These are phyloP conservation scores for Lasius platythorax DNA, from an alignment of 2,888 invertebrate species.

Conservation along the genomic window DNA sequence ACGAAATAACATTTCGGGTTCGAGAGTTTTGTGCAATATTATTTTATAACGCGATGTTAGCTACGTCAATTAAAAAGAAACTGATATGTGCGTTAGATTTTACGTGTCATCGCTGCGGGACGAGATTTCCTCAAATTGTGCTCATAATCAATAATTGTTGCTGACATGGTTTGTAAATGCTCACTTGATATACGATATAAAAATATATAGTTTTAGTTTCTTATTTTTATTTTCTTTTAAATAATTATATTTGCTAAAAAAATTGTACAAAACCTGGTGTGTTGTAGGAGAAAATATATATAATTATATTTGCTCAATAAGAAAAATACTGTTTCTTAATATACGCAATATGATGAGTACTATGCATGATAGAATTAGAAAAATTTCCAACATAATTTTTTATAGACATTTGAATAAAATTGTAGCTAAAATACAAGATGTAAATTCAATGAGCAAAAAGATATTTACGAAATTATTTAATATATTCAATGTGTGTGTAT, in stretches of 20 bases:
- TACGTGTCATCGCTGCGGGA: background rate
- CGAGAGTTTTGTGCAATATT: background rate
- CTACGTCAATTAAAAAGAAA: background rate
- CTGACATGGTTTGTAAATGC: background rate
- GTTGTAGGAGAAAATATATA: background rate
- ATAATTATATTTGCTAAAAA: background rate
- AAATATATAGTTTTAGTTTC: background rate
- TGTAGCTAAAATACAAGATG: no score
- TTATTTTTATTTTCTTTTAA: background rate
- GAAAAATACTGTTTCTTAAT: background rate
- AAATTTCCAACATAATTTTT: background rate
- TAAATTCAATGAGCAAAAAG: background rate
- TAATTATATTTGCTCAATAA: background rate
- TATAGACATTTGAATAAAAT: background rate
- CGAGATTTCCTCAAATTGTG: background rate
- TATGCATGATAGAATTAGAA: background rate
- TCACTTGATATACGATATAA: background rate
- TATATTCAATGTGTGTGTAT: no score
- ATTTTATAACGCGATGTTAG: background rate
- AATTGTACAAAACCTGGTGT: background rate
- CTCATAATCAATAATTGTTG: background rate
- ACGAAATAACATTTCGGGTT: background rate
- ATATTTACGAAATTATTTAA: background rate
- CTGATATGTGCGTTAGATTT: background rate
- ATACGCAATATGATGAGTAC: background rate